These are phyloP conservation scores for Oncorhynchus gorbuscha DNA, from an alignment of 2,113 vertebrate species.

Conservation along the genomic window DNA sequence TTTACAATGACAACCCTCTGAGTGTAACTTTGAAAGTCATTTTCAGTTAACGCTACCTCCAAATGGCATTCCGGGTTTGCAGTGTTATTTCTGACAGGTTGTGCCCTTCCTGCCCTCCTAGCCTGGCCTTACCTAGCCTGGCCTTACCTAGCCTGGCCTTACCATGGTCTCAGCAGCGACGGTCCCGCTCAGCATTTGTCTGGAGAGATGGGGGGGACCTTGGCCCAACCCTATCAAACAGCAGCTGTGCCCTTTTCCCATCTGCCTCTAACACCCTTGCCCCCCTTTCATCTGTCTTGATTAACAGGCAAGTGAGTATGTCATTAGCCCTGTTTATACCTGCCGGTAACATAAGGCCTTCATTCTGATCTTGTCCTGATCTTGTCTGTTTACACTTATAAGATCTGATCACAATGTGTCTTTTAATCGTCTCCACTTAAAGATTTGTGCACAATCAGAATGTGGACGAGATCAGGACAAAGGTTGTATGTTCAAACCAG, in stretches of 20 bases:
- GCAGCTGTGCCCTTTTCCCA: slow-evolving; percentile 46
- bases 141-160: slow-evolving; percentile 57
- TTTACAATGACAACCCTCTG: slow-evolving; percentile 3
- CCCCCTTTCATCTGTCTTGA: neutral
- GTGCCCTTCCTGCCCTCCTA: slow-evolving; percentile 62
- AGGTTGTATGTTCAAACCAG: no score
- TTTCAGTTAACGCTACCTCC: slow-evolving; percentile 68
- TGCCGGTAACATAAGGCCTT: no score
- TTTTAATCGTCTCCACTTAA: no score
- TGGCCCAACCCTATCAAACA: slow-evolving; percentile 45
- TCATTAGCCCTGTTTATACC: neutral
- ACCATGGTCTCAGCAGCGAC: slow-evolving; percentile 55
- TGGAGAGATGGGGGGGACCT: slow-evolving; percentile 39
- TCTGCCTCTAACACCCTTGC: slow-evolving; percentile 3
- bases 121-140: slow-evolving; percentile 42
- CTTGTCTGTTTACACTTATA: no score
- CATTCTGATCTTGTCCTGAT: no score
- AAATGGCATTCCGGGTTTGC: slow-evolving; percentile 72
- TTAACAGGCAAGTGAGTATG: slow-evolving; percentile 25
- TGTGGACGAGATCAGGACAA: no score
- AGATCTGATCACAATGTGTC: no score
- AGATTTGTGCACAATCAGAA: no score
- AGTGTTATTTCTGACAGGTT: slow-evolving; percentile 71
- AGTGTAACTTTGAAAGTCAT: slow-evolving; percentile 75
- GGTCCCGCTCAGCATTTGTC: slow-evolving; percentile 53